Percentiles rank a stretch among this genome's conserved stretches.
Conservation (phyloP, 2,113 vertebrate genomes). For the Megaceryle torquata region DNA sequence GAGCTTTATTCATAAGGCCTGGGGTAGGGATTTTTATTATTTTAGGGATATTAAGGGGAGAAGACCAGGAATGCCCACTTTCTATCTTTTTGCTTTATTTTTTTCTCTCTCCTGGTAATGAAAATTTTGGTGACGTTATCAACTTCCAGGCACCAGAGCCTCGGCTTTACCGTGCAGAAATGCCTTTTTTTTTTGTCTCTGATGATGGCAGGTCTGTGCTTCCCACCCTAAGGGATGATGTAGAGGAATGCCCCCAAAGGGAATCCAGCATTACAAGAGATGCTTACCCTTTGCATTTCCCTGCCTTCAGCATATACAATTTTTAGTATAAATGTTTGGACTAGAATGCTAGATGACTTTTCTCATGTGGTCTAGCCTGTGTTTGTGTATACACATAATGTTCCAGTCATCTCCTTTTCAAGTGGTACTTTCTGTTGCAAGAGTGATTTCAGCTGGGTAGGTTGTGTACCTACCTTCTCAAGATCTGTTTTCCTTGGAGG, state of each 20-base stretch:
- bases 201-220: background rate
- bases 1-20: background rate
- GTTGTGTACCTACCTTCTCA: background rate
- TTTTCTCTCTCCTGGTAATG: background rate
- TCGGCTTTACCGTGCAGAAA: background rate
- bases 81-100: background rate
- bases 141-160: background rate
- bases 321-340: conserved; percentile 2
- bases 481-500: background rate
- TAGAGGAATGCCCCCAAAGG: background rate
- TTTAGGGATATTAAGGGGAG: background rate
- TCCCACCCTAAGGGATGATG: background rate
- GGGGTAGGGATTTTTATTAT: background rate
- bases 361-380: background rate
- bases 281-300: conserved; percentile 12
- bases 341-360: background rate
- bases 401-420: conserved; percentile 7
- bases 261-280: background rate
- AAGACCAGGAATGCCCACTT: background rate
- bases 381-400: background rate
- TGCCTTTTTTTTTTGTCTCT: background rate
- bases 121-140: background rate
- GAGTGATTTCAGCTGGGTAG: background rate
- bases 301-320: background rate
- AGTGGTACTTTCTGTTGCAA: background rate